Evolutionary conservation across 2,888 invertebrate genomes (phyloP).

Genomic region (Brachyptera risi): DNA sequence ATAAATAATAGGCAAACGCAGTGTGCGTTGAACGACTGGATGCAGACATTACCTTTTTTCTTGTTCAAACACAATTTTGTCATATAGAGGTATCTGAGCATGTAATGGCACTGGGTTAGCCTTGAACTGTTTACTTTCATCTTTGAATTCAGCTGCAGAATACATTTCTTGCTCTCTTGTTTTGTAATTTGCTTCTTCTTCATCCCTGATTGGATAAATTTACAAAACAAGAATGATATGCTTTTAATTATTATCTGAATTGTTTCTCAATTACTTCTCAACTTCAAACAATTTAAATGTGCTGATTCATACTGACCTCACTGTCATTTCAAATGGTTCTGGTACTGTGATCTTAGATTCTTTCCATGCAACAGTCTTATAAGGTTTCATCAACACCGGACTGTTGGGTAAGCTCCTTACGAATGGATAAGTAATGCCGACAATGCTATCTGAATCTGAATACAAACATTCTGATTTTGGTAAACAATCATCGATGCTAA

Average conservation of each 20-base stretch:
- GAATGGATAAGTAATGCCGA: constrained; percentile 35
- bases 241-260: too few relatives aligned
- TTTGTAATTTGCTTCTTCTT: constrained; percentile 57
- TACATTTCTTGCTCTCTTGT: constrained; percentile 42
- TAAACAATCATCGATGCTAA: constrained; percentile 25
- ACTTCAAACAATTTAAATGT: too few relatives aligned
- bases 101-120: constrained; percentile 65
- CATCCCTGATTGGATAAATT: constrained; percentile 51
- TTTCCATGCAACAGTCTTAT: constrained; percentile 32
- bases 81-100: constrained; percentile 65
- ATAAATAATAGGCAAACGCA: neutral
- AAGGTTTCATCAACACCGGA: constrained; percentile 20
- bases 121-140: constrained; percentile 52
- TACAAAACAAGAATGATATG: neutral
- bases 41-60: constrained; percentile 67
- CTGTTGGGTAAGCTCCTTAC: constrained; percentile 57
- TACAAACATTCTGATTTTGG: constrained; percentile 23
- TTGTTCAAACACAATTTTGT: constrained; percentile 67
- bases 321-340: constrained; percentile 66
- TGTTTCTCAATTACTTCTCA: too few relatives aligned
- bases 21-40: neutral
- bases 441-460: constrained; percentile 30
- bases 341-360: constrained; percentile 53
- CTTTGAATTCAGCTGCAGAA: constrained; percentile 6
- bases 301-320: constrained; percentile 51